Evolutionary conservation across 2,888 invertebrate species (phyloP).

Genomic region (Criorhina ranunculi): DNA sequence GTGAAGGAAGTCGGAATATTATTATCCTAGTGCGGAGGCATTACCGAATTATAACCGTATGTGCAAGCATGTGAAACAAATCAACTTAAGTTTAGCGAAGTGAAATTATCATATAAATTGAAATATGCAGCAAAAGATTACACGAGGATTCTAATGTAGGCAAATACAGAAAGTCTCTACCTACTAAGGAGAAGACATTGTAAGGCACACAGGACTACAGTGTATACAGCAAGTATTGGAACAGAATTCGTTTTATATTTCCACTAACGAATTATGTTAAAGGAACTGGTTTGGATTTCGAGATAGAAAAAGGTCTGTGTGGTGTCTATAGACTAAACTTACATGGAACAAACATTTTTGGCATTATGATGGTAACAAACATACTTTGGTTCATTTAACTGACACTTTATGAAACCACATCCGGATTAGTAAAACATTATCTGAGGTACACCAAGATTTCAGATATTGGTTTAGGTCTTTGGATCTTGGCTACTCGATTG

Average conservation of each 20-base stretch:
- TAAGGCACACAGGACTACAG: slow-evolving; percentile 11
- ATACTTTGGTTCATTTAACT: too few relatives aligned
- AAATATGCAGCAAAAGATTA: slow-evolving; percentile 52
- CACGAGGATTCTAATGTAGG: slow-evolving; percentile 35
- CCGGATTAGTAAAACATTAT: too few relatives aligned
- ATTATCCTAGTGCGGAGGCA: slow-evolving; percentile 47
- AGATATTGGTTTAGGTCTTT: too few relatives aligned
- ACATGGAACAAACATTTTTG: too few relatives aligned
- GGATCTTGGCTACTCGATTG: too few relatives aligned
- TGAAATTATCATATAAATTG: slow-evolving; percentile 75
- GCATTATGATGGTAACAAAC: too few relatives aligned
- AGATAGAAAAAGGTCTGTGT: too few relatives aligned
- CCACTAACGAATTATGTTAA: too few relatives aligned
- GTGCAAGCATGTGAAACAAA: slow-evolving; percentile 59
- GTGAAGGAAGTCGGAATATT: slow-evolving; percentile 33
- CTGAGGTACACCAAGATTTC: too few relatives aligned
- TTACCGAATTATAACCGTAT: slow-evolving; percentile 4
- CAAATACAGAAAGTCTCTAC: slow-evolving; percentile 13
- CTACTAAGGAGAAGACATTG: neutral
- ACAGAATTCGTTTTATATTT: neutral
- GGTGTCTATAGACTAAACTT: too few relatives aligned
- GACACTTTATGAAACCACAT: too few relatives aligned
- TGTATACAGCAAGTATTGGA: neutral
- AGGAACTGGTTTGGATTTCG: too few relatives aligned
- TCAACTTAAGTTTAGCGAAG: slow-evolving; percentile 66